Base-by-base conservation (phyloP, 2,113 vertebrate genomes). In the Galbula dea region DNA sequence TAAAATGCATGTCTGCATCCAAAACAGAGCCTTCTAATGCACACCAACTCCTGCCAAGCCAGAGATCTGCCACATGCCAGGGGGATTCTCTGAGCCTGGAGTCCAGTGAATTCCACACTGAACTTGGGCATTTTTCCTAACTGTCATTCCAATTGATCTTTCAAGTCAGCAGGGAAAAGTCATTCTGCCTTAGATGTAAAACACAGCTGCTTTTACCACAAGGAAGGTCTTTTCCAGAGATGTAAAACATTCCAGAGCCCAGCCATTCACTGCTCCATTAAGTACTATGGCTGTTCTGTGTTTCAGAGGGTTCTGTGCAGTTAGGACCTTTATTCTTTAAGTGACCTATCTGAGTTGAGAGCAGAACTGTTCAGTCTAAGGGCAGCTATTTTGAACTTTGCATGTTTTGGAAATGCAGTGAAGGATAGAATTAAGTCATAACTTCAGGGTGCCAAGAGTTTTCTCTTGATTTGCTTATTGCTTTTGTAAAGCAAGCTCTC, bases 391-490 rank as follows among this genome's bases (percentile, higher is more conserved):
- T 86, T 83, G 57, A 94, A 83, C 45, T 81, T 83, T 29, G 0
- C 12, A 61, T 67, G 63, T 91, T 95, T 89, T 92, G 66, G 73
- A 91, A 67, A 84, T 81, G 57, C 54, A 63, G 39, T 54, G 55
- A 83, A 82, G n/a, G 52, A 81, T 55, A 91, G 94, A 95, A 95
- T 62, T 88, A 83, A 94, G 96, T 95, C 90, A 94, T 8, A 58
- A 37, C 74, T 87, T 7, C 10, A 27, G 14, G 65, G 65, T 73
- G 84, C 81, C 88, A 93, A 67, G 67, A 51, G 68, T 78, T 88
- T 92, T 74, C 86, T 61, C 59, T 79, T 59, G 43, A 75, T 79
- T 73, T 34, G 49, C 78, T 88, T 78, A 48, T 41, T 86, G 81
- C 86, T 89, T 93, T 83, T 85, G 67, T 19, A 41, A 88, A 89